phyloP scores from a whole-genome alignment of 2,113 vertebrate species.

The Dascyllus trimaculatus region DNA sequence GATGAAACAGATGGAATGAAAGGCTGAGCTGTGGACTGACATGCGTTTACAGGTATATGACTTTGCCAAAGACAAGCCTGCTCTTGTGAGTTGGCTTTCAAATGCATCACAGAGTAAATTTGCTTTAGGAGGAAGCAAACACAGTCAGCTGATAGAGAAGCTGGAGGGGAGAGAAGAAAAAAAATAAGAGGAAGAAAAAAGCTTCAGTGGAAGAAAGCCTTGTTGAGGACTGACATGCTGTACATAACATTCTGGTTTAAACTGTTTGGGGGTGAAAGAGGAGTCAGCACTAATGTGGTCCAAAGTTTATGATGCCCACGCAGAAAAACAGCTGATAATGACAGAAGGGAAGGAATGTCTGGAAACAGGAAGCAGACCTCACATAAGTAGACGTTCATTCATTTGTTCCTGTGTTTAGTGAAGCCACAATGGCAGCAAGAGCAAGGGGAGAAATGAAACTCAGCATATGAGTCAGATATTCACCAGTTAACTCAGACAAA shows the following conservation, averaged over 20 bases:
- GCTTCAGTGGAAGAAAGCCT: background rate
- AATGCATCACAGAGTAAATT: conserved; percentile 39
- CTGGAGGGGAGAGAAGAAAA: background rate
- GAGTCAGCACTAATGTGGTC: background rate
- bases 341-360: background rate
- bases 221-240: background rate
- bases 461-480: background rate
- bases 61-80: conserved; percentile 57
- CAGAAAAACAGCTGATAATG: conserved; percentile 15
- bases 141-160: conserved; percentile 51
- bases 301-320: background rate
- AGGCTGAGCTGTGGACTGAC: conserved; percentile 15
- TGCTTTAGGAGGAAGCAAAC: conserved; percentile 64
- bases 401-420: background rate
- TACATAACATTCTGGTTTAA: background rate
- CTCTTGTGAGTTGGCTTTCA: conserved; percentile 54
- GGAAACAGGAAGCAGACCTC: conserved; percentile 12
- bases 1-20: conserved; percentile 11
- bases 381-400: conserved; percentile 19
- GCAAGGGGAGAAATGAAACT: conserved; percentile 9
- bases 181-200: background rate
- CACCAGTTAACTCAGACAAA: background rate
- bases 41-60: conserved; percentile 45
- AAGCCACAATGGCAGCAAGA: background rate
- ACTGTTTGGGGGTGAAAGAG: background rate